These are phyloP conservation scores for Gymnothorax reevesii DNA, from an alignment of 2,797 vertebrate genomes.

Conservation along the genomic window DNA sequence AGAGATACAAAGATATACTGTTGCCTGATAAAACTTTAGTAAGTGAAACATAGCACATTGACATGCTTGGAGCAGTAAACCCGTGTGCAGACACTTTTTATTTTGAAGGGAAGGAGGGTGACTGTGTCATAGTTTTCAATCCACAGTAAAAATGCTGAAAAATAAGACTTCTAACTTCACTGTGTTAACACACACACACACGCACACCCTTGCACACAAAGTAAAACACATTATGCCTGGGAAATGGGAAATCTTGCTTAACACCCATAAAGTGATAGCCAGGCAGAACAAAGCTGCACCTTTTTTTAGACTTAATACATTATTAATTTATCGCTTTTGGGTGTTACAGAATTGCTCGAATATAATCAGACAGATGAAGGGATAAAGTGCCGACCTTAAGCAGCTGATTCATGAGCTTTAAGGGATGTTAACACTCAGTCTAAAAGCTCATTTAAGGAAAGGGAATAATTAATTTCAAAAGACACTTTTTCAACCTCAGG, in stretches of 20 bases:
- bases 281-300: too few species aligned
- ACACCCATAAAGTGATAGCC: background rate
- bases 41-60: too few species aligned
- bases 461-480: slow-evolving; percentile 25
- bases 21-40: too few species aligned
- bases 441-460: background rate
- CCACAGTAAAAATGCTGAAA: background rate
- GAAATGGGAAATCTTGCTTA: background rate
- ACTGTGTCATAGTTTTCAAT: background rate
- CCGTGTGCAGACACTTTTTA: too few species aligned
- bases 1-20: too few species aligned
- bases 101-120: too few species aligned
- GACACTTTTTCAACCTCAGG: slow-evolving; percentile 21
- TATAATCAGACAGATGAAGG: background rate
- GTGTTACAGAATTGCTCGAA: slow-evolving; percentile 29
- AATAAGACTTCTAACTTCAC: background rate
- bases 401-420: background rate
- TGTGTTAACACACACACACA: too few species aligned
- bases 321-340: background rate
- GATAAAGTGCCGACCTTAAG: slow-evolving; percentile 12
- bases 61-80: too few species aligned
- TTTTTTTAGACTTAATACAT: background rate
- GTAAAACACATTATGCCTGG: background rate
- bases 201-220: too few species aligned
- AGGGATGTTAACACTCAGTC: background rate